A percentile compares a stretch with the other conserved stretches of the same genome.
Conservation (phyloP, 2,113 vertebrate species). For the Pituophis catenifer region DNA sequence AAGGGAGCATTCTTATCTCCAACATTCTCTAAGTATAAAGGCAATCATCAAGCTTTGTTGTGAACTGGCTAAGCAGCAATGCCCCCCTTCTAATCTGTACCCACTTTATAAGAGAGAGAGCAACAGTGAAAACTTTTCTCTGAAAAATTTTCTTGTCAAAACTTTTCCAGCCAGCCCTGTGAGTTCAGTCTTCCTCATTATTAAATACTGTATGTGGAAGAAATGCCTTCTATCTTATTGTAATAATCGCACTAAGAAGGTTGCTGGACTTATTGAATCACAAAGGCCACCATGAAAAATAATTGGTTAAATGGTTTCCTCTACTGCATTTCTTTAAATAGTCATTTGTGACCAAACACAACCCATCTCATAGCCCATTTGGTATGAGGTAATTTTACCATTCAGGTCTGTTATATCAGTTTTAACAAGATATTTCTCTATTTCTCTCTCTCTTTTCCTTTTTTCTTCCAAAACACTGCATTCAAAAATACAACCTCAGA, state of each 20-base stretch:
- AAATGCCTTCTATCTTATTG: background rate
- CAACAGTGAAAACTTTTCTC: background rate
- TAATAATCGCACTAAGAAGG: background rate
- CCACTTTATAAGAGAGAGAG: background rate
- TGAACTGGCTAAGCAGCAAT: background rate
- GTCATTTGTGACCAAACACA: background rate
- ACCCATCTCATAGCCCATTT: background rate
- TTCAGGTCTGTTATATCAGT: background rate
- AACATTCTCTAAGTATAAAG: background rate
- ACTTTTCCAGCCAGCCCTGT: background rate
- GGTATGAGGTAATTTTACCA: background rate
- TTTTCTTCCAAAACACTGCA: background rate
- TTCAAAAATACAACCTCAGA: background rate
- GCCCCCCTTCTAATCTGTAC: background rate
- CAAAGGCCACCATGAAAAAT: background rate
- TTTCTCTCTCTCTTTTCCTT: background rate
- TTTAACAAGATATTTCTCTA: background rate
- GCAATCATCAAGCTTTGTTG: background rate
- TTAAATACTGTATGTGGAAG: background rate
- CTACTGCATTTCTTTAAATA: background rate
- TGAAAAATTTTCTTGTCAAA: background rate
- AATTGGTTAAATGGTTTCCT: background rate
- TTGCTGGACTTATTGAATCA: background rate
- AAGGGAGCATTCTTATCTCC: background rate
- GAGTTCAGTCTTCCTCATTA: background rate